Conservation (phyloP, 2,888 invertebrate species). For the Scaptomyza cyrtandrae region DNA sequence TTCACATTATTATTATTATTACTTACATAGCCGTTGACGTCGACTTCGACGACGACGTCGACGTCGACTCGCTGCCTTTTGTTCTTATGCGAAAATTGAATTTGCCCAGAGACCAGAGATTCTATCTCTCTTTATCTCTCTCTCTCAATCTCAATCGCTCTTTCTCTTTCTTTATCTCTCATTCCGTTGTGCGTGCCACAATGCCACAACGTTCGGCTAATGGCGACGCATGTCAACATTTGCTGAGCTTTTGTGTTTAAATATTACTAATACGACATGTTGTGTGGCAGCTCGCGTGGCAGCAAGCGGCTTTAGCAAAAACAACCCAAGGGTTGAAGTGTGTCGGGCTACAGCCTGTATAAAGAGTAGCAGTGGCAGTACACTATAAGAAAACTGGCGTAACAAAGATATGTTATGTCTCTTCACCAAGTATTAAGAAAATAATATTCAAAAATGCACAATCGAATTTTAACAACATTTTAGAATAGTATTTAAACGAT, state of each 20-base stretch:
- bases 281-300: constrained; percentile 74
- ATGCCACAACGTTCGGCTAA: constrained; percentile 60
- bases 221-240: constrained; percentile 79
- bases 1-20: constrained; percentile 71
- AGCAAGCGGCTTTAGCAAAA: constrained; percentile 29
- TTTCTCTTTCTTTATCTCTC: constrained; percentile 3
- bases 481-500: too few species aligned
- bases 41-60: constrained; percentile 5
- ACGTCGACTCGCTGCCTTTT: constrained; percentile 16
- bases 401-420: too few species aligned
- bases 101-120: constrained; percentile 37
- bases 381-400: not conserved
- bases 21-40: constrained; percentile 27
- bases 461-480: too few species aligned
- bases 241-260: constrained; percentile 80
- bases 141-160: too few species aligned
- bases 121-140: not conserved
- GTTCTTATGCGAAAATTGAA: constrained; percentile 68
- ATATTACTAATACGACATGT: constrained; percentile 81
- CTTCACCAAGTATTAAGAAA: too few species aligned
- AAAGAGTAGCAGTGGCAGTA: not conserved
- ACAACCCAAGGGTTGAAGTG: constrained; percentile 12
- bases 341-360: constrained; percentile 2
- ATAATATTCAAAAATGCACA: too few species aligned
- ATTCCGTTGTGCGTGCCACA: constrained; percentile 64